Evolutionary conservation across 2,888 invertebrate genomes (phyloP), one percentile per base, ranked within the genome.

Genomic region (Metellina segmentata): DNA sequence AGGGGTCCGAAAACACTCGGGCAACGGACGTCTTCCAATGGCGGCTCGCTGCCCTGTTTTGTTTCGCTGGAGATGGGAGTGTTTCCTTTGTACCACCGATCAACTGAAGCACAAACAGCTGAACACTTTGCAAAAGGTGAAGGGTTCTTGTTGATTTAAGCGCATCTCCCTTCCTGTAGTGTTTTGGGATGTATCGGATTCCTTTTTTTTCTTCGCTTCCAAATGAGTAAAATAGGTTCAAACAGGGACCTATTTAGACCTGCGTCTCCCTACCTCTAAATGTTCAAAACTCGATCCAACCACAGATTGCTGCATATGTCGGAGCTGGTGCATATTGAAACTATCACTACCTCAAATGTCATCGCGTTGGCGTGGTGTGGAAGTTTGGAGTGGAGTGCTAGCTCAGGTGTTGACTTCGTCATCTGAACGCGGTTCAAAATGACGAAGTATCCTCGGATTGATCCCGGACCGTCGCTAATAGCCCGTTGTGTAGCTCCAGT

Each of bases 1-100:
- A 71, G 69, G n/a, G 61, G 72, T 13, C n/a, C 48, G 70, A 19
- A 79, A 79, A 61, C n/a, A 7, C 77, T 79, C 11, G n/a, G 70
- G 49, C 69, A 70, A 74, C 20, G 53, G n/a, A 49, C 34, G 69
- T 13, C 13, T 70, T 70, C 16, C 71, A 71, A 71, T 52, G 52
- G 16, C n/a, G 51, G 82, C 70, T 48, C 20, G 11, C 13, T 49
- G 13, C 13, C 48, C 48, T 74, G 7, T 20, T 78, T 78, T 78
- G 20, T 19, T 69, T 20, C 7, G 81, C 53, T 13, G 81, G 69
- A 49, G 52, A 6, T 49, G 69, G 51, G 19, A 51, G 49, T 71
- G 70, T 70, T 48, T 20, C 34, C 11, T 48, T 48, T 81, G 6
- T 49, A 8, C 11, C 13, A 16, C 53, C 9, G 16, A 61, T 13